phyloP scores from a whole-genome alignment of 2,113 vertebrate species.

The Enhydra lutris region DNA sequence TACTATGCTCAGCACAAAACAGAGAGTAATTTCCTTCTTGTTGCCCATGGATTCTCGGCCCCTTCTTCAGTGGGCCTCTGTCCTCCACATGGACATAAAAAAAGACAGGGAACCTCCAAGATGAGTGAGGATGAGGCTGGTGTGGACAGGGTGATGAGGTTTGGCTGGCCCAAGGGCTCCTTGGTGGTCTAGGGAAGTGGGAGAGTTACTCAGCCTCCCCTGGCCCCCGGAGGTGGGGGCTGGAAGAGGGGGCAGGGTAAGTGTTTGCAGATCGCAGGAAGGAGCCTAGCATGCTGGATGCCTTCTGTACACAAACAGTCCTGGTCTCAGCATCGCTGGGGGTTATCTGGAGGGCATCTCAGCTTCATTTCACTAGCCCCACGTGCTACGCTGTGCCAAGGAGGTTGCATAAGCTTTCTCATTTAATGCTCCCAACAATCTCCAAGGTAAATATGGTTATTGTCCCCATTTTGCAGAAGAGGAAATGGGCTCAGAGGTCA shows the following conservation, averaged over 20 bases:
- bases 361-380: background rate
- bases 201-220: background rate
- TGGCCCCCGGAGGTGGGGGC: too few relatives aligned
- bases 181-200: background rate
- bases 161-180: background rate
- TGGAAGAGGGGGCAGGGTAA: rapidly evolving
- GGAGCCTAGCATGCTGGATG: background rate
- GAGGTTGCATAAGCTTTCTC: background rate
- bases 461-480: constrained; percentile 33
- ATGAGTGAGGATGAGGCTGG: background rate
- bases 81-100: background rate
- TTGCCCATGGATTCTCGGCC: background rate
- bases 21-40: background rate
- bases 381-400: background rate
- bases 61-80: rapidly evolving
- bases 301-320: background rate
- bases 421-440: background rate
- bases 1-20: background rate
- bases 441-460: background rate
- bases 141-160: background rate
- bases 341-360: background rate
- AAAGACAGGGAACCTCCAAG: background rate
- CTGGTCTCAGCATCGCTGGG: background rate
- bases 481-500: constrained; percentile 53
- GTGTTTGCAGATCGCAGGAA: background rate